A percentile compares a stretch with the other conserved stretches of the same genome.
Evolutionary conservation across 2,888 invertebrate genomes (phyloP).

Genomic region (Acanthosepion esculentum): DNA sequence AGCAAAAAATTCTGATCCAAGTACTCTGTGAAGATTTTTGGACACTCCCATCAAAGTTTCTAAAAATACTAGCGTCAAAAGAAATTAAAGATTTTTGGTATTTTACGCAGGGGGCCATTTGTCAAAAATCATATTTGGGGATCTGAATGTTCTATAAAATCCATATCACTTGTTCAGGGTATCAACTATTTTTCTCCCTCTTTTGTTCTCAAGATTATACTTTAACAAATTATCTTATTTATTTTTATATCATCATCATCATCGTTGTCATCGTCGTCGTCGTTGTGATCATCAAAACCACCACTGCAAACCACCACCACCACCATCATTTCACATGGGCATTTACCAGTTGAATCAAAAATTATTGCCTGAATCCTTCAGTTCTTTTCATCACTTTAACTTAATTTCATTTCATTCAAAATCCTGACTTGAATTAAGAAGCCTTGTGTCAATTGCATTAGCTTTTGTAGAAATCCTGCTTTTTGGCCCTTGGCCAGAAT

Average conservation of each 20-base stretch:
- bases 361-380: background rate
- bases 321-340: background rate
- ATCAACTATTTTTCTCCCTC: background rate
- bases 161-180: background rate
- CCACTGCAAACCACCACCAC: background rate
- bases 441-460: background rate
- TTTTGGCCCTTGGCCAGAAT: background rate
- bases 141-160: background rate
- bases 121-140: background rate
- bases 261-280: no score
- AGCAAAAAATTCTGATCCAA: no score
- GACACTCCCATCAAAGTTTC: background rate
- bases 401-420: background rate
- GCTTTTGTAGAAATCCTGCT: background rate
- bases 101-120: background rate
- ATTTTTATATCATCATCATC: background rate
- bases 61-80: background rate
- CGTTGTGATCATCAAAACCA: no score
- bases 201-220: background rate
- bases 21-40: background rate
- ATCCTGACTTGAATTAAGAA: conserved; percentile 16
- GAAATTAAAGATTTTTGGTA: background rate
- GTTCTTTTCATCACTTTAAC: background rate
- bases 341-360: conserved; percentile 33
- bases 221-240: background rate